Percentiles rank a stretch among this genome's conserved stretches.
phyloP scores from a whole-genome alignment of 2,113 vertebrate genomes.

The Nesoenas mayeri region DNA sequence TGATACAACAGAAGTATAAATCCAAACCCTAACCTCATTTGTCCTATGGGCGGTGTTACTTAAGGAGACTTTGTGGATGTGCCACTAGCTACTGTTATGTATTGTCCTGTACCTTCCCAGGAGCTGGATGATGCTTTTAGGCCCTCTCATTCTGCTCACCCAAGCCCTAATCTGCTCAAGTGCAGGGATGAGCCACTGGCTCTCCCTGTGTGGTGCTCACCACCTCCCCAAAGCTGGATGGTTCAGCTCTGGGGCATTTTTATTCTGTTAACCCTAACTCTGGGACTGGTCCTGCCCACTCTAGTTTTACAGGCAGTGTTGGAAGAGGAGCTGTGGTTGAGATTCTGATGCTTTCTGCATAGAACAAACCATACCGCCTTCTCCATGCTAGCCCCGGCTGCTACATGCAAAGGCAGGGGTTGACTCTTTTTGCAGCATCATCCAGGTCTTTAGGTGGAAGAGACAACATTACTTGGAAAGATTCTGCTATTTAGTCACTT shows the following conservation, averaged over 20 bases:
- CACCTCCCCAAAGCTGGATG: background rate
- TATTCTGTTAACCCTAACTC: background rate
- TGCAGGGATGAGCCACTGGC: background rate
- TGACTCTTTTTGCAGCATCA: background rate
- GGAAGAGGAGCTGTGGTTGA: background rate
- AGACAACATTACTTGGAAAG: background rate
- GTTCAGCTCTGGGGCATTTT: background rate
- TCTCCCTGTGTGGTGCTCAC: background rate
- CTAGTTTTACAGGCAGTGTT: background rate
- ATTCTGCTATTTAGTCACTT: background rate
- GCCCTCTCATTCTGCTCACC: background rate
- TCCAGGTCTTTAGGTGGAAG: background rate
- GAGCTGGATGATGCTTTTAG: background rate
- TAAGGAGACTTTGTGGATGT: background rate
- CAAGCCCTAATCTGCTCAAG: background rate
- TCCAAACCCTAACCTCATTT: background rate
- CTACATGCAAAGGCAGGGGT: background rate
- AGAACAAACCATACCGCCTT: background rate
- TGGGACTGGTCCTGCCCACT: background rate
- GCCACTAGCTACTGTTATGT: background rate
- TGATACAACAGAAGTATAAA: background rate
- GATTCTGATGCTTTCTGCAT: background rate
- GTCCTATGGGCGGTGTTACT: fast-evolving
- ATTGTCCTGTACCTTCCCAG: background rate
- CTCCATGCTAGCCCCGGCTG: background rate